These are phyloP conservation scores for Lypha dubia DNA, from an alignment of 2,888 invertebrate species.

Conservation along the genomic window DNA sequence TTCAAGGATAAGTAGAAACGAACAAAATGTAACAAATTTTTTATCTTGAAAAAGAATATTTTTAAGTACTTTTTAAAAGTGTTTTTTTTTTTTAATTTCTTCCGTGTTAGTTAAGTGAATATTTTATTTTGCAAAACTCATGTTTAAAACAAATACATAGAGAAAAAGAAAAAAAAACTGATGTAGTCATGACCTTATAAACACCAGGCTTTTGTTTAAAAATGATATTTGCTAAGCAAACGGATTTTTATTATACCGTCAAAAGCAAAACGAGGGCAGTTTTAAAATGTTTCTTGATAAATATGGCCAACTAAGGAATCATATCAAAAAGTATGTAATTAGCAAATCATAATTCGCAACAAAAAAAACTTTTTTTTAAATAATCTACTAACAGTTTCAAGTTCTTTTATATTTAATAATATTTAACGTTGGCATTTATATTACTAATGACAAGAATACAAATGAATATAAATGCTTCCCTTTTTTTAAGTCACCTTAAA, in stretches of 20 bases:
- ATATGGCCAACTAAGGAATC: no score
- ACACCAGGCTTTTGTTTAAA: not conserved
- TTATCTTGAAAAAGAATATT: not conserved
- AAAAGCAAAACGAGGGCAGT: not conserved
- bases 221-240: not conserved
- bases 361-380: no score
- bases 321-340: no score
- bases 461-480: no score
- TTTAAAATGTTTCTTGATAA: no score
- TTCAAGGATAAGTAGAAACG: not conserved
- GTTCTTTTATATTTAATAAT: no score
- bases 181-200: not conserved
- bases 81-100: not conserved
- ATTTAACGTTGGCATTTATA: no score
- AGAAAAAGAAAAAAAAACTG: not conserved
- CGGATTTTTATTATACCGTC: not conserved
- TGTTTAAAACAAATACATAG: not conserved
- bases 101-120: not conserved
- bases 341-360: no score
- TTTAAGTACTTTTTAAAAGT: not conserved
- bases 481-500: no score
- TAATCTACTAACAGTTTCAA: no score
- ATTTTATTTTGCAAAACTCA: not conserved
- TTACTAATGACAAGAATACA: no score
- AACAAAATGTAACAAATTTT: not conserved